Evolutionary conservation across 2,888 invertebrate genomes (phyloP), one percentile per base, ranked within the genome.

Genomic region (Proisotoma minuta): DNA sequence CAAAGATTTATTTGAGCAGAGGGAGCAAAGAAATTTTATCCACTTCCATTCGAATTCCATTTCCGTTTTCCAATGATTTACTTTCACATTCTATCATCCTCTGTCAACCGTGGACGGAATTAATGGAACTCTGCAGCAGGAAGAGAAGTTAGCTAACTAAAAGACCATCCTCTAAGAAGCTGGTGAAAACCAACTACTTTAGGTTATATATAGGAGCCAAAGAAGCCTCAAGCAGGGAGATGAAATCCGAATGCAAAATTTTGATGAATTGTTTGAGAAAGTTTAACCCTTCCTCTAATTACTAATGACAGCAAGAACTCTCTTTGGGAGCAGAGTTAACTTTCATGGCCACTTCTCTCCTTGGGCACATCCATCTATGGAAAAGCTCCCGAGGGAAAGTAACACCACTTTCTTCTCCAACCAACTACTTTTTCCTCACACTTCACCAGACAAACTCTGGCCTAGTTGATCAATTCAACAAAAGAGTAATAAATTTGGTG

Each of bases 1-100:
- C 29, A 56, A 3, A n/a, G 48, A 60, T 34, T 39, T 40, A 58
- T 48, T 22, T 48, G 49, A 24, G 43, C 28, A 39, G 12, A 34
- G 24, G n/a, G 20, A n/a, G 18, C 22, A 34, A n/a, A n/a, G 23
- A 20, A 47, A 34, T n/a, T 50, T 54, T 57, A 22, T 34, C 20
- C 12, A 28, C 50, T 26, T 29, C 24, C 22, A 34, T 57, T 63
- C 53, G 51, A 60, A 57, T 60, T 60, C 63, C 58, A 57, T 63
- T 63, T 63, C 62, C 62, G 60, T 57, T 63, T 48, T 53, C 48
- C 56, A 57, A 63, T 63, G 60, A 60, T 63, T 60, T 60, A 63
- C 63, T 57, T 60, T 47, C 53, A 60, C 57, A 56, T 56, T 47
- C 40, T 18, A 53, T 28, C 59, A 57, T 49, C 57, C 49, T 49